These are phyloP conservation scores for Drosophila asahinai DNA, from an alignment of 1,140 invertebrate species.

Conservation along the genomic window DNA sequence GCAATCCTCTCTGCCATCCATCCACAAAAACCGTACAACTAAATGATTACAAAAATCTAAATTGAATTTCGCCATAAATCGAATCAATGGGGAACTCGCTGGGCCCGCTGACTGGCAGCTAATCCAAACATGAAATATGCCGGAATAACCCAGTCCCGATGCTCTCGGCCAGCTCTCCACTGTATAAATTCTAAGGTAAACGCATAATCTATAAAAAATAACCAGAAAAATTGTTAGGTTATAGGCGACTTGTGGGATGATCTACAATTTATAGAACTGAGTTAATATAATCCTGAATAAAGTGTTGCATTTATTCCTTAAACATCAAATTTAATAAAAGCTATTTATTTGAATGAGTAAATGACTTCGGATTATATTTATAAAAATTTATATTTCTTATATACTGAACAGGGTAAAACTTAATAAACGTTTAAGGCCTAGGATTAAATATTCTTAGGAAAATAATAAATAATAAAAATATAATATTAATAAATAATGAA, in stretches of 20 bases:
- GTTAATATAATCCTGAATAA: neutral
- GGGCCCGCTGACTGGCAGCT: conserved; percentile 45
- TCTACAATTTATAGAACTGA: neutral
- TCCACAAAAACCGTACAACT: conserved; percentile 62
- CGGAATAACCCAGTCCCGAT: conserved; percentile 55
- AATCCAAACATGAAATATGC: conserved; percentile 79
- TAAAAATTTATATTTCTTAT: no score
- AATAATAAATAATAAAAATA: no score
- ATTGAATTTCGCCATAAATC: conserved; percentile 81
- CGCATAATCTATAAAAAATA: conserved; percentile 55
- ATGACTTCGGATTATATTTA: no score
- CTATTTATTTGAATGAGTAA: no score
- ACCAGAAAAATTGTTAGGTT: neutral
- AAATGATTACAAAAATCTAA: conserved; percentile 82
- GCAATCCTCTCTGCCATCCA: conserved; percentile 32
- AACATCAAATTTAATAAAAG: no score
- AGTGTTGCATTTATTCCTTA: neutral
- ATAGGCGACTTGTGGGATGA: conserved; percentile 14
- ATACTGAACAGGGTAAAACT: no score
- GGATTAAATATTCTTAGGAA: neutral
- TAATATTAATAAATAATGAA: no score
- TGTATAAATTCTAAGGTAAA: conserved; percentile 76
- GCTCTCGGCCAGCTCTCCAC: conserved; percentile 32
- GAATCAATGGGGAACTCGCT: conserved; percentile 52
- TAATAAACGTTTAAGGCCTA: no score